phyloP scores from a whole-genome alignment of 2,888 invertebrate genomes.

The Papilio demoleus region DNA sequence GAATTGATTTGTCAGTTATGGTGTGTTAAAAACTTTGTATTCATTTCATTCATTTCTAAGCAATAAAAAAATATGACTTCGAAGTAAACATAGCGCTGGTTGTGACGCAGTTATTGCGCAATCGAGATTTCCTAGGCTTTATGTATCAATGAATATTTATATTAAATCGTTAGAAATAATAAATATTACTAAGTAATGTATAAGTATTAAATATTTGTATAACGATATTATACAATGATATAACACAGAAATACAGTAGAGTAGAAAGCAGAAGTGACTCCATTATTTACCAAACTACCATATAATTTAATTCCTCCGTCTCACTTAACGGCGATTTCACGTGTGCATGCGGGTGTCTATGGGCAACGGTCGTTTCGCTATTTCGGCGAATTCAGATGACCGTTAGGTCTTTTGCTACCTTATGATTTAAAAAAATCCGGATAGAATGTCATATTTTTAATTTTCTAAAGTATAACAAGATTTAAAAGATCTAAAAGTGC shows the following conservation, averaged over 20 bases:
- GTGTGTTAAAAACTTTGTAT: conserved; percentile 7
- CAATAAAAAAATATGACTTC: conserved; percentile 4
- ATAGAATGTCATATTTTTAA: too few relatives aligned
- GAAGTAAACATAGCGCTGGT: conserved; percentile 8
- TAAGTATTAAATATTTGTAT: neutral
- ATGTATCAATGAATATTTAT: conserved; percentile 14
- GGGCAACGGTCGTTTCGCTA: too few relatives aligned
- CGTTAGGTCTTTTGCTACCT: too few relatives aligned
- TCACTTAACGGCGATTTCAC: too few relatives aligned
- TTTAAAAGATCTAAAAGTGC: too few relatives aligned
- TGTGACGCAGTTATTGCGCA: conserved; percentile 16
- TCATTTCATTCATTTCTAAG: neutral
- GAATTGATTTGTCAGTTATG: neutral
- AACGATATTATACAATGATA: neutral
- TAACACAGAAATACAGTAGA: neutral
- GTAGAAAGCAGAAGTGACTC: neutral
- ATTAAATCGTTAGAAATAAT: conserved; percentile 3
- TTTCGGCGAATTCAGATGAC: too few relatives aligned
- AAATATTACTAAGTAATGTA: too few relatives aligned
- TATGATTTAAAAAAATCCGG: too few relatives aligned
- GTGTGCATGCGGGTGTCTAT: too few relatives aligned
- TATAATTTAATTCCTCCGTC: too few relatives aligned
- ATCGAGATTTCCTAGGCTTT: neutral
- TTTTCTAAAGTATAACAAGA: too few relatives aligned
- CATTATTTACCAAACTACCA: too few relatives aligned